Conservation (phyloP, 2,888 invertebrate genomes). For the Abrostola triplasia region DNA sequence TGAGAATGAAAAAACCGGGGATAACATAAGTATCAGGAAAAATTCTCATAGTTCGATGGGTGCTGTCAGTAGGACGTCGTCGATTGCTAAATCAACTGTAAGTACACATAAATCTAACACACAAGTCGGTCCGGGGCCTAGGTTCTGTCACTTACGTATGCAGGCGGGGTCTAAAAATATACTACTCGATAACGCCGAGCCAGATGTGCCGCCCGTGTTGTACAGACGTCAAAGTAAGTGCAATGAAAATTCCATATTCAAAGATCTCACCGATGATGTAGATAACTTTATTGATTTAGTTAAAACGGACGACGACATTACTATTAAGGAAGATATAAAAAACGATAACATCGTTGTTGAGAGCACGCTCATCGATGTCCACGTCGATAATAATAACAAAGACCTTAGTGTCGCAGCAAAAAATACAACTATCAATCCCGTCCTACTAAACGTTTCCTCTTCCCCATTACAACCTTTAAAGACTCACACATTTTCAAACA, state of each 20-base stretch:
- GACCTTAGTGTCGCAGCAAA: constrained; percentile 71
- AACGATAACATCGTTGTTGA: constrained; percentile 80
- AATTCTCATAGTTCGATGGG: constrained; percentile 84
- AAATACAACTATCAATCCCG: constrained; percentile 77
- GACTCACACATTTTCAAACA: constrained; percentile 81
- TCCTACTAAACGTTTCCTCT: constrained; percentile 82
- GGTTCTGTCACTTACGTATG: constrained; percentile 93
- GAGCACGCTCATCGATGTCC: constrained; percentile 83
- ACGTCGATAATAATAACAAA: constrained; percentile 80
- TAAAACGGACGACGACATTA: constrained; percentile 67
- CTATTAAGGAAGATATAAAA: constrained; percentile 65
- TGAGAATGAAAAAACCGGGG: constrained; percentile 71
- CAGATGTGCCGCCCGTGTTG: constrained; percentile 91
- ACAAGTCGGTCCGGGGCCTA: constrained; percentile 89
- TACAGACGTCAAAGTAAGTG: constrained; percentile 90
- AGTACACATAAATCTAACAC: constrained; percentile 85
- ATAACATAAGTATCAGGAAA: constrained; percentile 71
- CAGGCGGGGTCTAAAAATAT: constrained; percentile 94
- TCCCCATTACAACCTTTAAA: constrained; percentile 84
- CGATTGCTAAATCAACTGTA: constrained; percentile 84
- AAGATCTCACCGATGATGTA: constrained; percentile 80
- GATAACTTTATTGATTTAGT: constrained; percentile 79
- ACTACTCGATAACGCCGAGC: constrained; percentile 93
- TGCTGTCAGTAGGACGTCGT: constrained; percentile 83
- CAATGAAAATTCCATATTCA: constrained; percentile 82